Evolutionary conservation across 1,140 invertebrate genomes (phyloP).

Genomic region (Cydia strobilella): DNA sequence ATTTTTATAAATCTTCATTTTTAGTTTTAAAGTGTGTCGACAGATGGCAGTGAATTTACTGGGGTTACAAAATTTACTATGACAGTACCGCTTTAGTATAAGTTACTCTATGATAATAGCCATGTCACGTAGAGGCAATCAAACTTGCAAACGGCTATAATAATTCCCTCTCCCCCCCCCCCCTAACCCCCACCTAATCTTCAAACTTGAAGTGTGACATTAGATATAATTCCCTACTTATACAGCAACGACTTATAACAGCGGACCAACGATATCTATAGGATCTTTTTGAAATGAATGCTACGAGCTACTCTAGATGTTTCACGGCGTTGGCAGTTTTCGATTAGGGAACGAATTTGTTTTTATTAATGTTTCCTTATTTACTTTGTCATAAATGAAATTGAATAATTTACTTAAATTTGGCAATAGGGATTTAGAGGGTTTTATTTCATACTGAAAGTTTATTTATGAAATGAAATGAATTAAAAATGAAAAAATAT

Average conservation of each 20-base stretch:
- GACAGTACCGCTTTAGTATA: no score
- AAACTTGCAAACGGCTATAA: conserved; percentile 10
- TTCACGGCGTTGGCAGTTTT: not conserved
- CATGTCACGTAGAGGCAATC: conserved; percentile 11
- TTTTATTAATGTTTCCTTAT: not conserved
- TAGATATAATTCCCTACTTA: conserved; percentile 8
- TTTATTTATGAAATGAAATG: no score
- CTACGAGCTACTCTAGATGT: not conserved
- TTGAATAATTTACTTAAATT: no score
- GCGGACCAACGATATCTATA: not conserved
- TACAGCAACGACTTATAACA: not conserved
- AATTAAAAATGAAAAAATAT: no score
- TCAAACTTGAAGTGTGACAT: conserved; percentile 11
- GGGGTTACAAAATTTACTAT: no score
- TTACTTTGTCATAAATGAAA: not conserved
- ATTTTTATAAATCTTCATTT: no score
- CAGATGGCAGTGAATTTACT: no score
- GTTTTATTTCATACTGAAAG: no score
- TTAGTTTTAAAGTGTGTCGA: no score
- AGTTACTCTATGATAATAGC: no score
- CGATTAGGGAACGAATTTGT: not conserved
- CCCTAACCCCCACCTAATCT: not conserved
- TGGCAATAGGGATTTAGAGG: no score
- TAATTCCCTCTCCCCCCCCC: not conserved
- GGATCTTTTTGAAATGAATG: not conserved